Base-by-base conservation (phyloP, 35 echinoderm and acorn worm species). In the Holothuria glaberrima region DNA sequence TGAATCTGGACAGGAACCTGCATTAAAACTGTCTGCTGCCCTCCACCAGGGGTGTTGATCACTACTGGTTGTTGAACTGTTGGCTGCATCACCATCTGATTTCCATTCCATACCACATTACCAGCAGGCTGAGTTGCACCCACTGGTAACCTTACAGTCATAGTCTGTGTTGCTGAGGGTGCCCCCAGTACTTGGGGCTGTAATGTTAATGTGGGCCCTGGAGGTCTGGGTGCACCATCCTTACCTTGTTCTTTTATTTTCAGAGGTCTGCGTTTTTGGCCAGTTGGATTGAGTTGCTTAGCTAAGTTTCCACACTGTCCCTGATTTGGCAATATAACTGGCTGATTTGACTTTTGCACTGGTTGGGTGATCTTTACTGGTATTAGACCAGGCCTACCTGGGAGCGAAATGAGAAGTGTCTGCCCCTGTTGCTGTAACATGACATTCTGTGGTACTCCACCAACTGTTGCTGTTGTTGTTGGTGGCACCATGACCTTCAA, bases 1-100 rank as follows among this genome's bases (percentile, higher is more conserved):
- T 90, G 75, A 63, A 94, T 48, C 81, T 97, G 95, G 12, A 97
- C 68, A 2, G 95, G 92, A 35, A 92, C 67, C 41, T 94, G 93
- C 76, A 94, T 58, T 2, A 88, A 71, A 89, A 94, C 86, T 9
- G 85, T 83, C 46, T 81, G 75, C 68, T 82, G 89, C 35, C 72
- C 62, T 70, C 89, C 89, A 64, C 61, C 48, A 4, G 89, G 68
- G n/a, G 89, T 90, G 77, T 69, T 68, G 58, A 81, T 90, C 5
- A 81, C 59, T 32, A 81, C 68, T 50, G 58, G 89, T 68, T 90
- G 89, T 27, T 76, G 41, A 21, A 83, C 61, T n/a, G 74, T 67
- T 34, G 66, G 85, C 46, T 90, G 89, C 64, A 62, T 69, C 7
- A 90, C 36, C 34, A 82, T 74, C 60, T 92, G 90, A 24, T 82